Conservation (phyloP, 2,797 vertebrate species). For the Anolis apletophallus region DNA sequence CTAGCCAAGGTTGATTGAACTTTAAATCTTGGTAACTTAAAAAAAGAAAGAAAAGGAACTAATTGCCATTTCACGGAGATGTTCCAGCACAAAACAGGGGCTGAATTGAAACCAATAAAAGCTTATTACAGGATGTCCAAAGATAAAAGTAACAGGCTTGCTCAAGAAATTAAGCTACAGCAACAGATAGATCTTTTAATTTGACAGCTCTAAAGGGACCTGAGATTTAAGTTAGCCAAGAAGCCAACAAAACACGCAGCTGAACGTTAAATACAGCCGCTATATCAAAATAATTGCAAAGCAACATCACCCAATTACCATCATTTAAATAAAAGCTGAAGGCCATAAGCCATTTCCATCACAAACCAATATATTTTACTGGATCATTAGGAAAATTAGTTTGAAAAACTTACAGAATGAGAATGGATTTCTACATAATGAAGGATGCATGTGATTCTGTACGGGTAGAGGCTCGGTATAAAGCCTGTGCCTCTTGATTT, state of each 20-base stretch:
- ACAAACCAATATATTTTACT: slow-evolving; percentile 48
- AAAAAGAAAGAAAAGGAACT: not conserved
- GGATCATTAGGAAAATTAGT: slow-evolving; percentile 64
- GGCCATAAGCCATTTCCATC: slow-evolving; percentile 57
- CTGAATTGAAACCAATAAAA: slow-evolving; percentile 7
- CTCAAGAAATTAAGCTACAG: slow-evolving; percentile 54
- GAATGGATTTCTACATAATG: slow-evolving; percentile 40
- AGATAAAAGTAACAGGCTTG: slow-evolving; percentile 36
- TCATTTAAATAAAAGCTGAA: slow-evolving; percentile 60
- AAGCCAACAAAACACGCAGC: slow-evolving; percentile 61
- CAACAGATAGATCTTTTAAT: slow-evolving; percentile 53
- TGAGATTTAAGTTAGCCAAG: slow-evolving; percentile 51
- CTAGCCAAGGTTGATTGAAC: not conserved
- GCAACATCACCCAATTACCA: slow-evolving; percentile 49
- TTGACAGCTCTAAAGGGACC: slow-evolving; percentile 50
- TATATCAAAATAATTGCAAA: slow-evolving; percentile 48
- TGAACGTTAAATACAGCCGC: slow-evolving; percentile 52
- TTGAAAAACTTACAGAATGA: slow-evolving; percentile 53
- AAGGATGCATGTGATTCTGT: slow-evolving; percentile 7
- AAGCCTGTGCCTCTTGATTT: not conserved
- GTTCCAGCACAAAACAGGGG: not conserved
- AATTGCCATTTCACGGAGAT: not conserved
- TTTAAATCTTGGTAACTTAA: not conserved
- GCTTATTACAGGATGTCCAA: not conserved
- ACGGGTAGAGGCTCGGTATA: not conserved